Percentiles rank a stretch among this genome's conserved stretches.
Conservation (phyloP, 2,888 invertebrate genomes). For the Microctonus hyperodae region DNA sequence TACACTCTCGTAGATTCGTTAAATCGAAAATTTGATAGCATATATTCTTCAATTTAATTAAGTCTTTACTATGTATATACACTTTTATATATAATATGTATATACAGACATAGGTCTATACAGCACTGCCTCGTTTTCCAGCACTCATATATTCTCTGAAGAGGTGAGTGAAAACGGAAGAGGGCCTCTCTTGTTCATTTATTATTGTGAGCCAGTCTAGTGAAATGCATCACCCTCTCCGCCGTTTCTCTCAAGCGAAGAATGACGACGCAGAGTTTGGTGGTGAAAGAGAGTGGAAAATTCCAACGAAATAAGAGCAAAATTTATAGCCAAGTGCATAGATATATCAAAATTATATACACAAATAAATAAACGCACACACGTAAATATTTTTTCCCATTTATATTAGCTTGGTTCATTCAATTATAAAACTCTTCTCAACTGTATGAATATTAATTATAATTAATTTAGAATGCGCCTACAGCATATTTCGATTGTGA, state of each 20-base stretch:
- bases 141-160: background rate
- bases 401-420: no score
- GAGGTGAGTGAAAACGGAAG: background rate
- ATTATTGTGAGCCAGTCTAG: slow-evolving; percentile 7
- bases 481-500: no score
- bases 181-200: background rate
- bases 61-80: slow-evolving; percentile 4
- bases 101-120: background rate
- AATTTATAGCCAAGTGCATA: background rate
- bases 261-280: background rate
- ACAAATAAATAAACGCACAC: no score
- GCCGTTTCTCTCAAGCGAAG: background rate
- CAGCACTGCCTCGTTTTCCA: background rate
- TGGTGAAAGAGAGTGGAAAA: background rate
- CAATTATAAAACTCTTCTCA: no score
- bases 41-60: slow-evolving; percentile 31
- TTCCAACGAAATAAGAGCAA: background rate
- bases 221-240: background rate
- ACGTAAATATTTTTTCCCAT: no score
- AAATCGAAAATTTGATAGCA: slow-evolving; percentile 26
- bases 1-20: no score
- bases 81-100: no score
- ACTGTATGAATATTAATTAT: no score
- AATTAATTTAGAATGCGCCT: no score
- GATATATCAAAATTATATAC: background rate